Base-by-base conservation (phyloP, 2,888 invertebrate genomes). In the Athripsodes cinereus region DNA sequence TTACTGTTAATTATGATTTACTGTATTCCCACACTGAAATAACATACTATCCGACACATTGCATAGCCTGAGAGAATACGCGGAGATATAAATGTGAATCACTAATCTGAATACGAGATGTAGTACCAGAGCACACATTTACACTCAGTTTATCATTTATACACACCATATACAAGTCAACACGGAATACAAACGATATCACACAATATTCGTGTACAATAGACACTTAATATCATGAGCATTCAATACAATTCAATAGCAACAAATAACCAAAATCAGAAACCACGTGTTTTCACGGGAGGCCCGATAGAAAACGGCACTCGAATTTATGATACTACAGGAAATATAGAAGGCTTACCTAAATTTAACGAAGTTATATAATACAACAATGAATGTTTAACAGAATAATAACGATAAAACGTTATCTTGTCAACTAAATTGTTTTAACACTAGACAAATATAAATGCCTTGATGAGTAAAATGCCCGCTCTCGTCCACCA, bases 401-500 rank as follows among this genome's bases (percentile, higher is more conserved):
- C 53, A 56, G 46, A 56, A 52, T 52, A 49, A 57, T 40, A 16
- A 40, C 40, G 13, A 40, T 40, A 13, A 40, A 40, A 8, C 40
- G 40, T 40, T 40, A 40, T 40, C 13, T 40, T 40, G 16, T 40
- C 8, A 8, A 40, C 13, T 40, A n/a, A 16, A n/a, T 40, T 40
- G n/a, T 48, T 48, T 54, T 54, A 53, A 57, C 57, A 60, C 57
- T 50, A 52, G 52, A 51, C 34, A 60, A 60, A 50, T 52, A 47
- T 47, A 60, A 52, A 57, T 53, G 76, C 75, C 75, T 75, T 71
- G 74, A 73, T 73, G 71, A 75, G 76, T 75, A 77, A 74, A 73
- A 78, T 76, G 77, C 78, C 77, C 76, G 77, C 78, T 77, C 78
- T 78, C 78, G 76, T 77, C 60, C 78, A 76, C 78, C 78, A 77